Evolutionary conservation across 2,113 vertebrate species (phyloP).

Genomic region (Australoheros scitulus): DNA sequence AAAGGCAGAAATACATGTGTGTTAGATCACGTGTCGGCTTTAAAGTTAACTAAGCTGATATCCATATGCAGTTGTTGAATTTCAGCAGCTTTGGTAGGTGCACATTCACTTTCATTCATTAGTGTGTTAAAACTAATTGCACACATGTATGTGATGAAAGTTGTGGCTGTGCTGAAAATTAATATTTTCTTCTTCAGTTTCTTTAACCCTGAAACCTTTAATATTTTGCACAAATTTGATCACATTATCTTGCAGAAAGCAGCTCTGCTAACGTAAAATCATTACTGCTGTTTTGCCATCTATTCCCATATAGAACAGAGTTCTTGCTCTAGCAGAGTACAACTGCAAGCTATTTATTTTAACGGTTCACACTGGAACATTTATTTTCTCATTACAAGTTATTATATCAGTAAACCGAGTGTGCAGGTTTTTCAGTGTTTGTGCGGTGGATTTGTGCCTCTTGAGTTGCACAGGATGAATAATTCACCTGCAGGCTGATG

Average conservation of each 20-base stretch:
- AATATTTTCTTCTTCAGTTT: background rate
- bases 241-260: constrained; percentile 26
- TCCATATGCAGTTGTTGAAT: background rate
- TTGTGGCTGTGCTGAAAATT: background rate
- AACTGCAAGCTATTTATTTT: constrained; percentile 28
- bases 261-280: constrained; percentile 38
- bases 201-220: constrained; percentile 5
- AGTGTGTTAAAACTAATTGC: background rate
- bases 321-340: constrained; percentile 8
- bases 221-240: constrained; percentile 13
- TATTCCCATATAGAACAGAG: background rate
- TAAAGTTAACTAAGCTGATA: background rate
- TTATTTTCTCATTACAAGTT: constrained; percentile 56
- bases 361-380: constrained; percentile 31
- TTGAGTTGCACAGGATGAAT: constrained; percentile 68
- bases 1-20: background rate
- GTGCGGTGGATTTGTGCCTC: constrained; percentile 52
- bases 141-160: background rate
- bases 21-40: background rate
- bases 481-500: constrained; percentile 76
- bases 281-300: constrained; percentile 20
- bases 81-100: background rate
- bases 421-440: constrained; percentile 40
- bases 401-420: constrained; percentile 54
- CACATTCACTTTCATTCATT: background rate